phyloP scores from a whole-genome alignment of 1,140 invertebrate genomes.

The Melanaphis sacchari region DNA sequence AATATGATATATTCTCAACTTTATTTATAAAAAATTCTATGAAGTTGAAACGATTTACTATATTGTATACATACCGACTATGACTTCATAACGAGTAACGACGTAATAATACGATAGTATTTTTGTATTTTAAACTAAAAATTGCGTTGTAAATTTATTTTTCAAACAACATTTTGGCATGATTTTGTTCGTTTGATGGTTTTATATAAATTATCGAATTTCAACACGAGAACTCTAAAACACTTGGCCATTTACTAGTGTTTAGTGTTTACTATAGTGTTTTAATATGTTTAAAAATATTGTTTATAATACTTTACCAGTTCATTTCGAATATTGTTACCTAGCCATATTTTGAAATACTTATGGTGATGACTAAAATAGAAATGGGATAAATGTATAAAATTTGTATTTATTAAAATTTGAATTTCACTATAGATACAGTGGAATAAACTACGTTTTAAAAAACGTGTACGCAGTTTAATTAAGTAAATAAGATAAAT shows the following conservation, averaged over 20 bases:
- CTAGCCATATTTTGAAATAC: background rate
- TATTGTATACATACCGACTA: background rate
- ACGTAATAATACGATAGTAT: background rate
- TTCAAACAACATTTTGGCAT: background rate
- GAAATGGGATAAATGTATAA: background rate
- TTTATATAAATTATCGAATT: background rate
- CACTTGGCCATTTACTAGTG: background rate
- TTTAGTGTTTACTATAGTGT: background rate
- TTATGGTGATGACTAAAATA: background rate
- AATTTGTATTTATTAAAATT: background rate
- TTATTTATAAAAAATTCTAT: background rate
- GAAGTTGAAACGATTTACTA: background rate
- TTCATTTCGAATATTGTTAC: background rate
- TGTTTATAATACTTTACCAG: background rate
- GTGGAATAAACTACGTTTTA: background rate
- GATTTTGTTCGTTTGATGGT: background rate
- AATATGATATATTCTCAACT: background rate
- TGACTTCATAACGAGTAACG: background rate
- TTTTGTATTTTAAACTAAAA: background rate
- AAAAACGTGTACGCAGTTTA: background rate
- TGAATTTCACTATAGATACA: background rate
- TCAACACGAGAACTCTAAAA: background rate
- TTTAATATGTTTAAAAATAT: background rate
- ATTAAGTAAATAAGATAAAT: background rate
- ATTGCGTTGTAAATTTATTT: background rate